Conservation (phyloP, 2,113 vertebrate genomes). For the Falcunculus frontatus region DNA sequence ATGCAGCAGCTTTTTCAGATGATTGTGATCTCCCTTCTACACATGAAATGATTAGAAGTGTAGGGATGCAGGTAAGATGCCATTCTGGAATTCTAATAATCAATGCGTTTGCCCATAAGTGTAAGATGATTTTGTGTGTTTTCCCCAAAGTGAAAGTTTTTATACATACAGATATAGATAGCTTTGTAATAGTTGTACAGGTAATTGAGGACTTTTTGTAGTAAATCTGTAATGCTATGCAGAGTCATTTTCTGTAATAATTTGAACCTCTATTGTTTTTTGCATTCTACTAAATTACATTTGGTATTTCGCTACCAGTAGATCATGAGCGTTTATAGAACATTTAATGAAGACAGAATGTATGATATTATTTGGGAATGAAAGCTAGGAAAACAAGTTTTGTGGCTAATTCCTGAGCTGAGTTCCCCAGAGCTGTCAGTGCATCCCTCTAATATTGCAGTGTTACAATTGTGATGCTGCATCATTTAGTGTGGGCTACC, state of each 20-base stretch:
- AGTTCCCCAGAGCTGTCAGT: not conserved
- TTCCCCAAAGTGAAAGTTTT: not conserved
- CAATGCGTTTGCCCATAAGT: not conserved
- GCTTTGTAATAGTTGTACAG: not conserved
- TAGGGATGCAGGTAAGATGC: constrained; percentile 89
- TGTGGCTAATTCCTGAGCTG: not conserved
- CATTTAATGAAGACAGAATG: not conserved
- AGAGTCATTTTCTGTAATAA: not conserved
- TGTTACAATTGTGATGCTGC: not conserved
- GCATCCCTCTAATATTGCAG: not conserved
- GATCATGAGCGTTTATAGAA: not conserved
- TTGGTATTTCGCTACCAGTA: not conserved
- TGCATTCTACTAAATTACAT: not conserved
- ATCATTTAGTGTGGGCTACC: not conserved
- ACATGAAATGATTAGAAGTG: constrained; percentile 86
- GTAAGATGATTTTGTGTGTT: not conserved
- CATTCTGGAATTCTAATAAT: not conserved
- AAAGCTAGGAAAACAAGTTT: not conserved
- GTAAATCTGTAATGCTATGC: not conserved
- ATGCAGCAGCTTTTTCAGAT: constrained; percentile 91
- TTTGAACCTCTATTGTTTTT: not conserved
- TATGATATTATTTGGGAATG: not conserved
- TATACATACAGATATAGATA: not conserved
- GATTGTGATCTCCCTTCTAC: constrained; percentile 90
- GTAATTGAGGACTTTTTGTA: not conserved